Conservation (phyloP, 2,888 invertebrate genomes). For the Nephrotoma appendiculata region DNA sequence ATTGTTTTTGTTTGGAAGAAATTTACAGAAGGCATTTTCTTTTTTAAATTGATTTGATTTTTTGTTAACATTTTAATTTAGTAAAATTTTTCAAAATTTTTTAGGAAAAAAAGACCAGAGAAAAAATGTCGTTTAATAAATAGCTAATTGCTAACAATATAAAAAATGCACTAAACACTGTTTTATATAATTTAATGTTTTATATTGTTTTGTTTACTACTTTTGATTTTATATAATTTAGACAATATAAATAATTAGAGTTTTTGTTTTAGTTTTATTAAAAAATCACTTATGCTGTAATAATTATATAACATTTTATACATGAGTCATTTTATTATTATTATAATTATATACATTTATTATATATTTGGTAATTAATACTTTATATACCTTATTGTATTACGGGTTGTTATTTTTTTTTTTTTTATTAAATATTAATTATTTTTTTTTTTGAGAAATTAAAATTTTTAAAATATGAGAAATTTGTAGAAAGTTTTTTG, state of each 20-base stretch:
- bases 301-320: not conserved
- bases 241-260: not conserved
- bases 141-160: not conserved
- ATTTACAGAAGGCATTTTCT: not conserved
- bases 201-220: not conserved
- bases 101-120: not conserved
- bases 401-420: conserved; percentile 11
- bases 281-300: not conserved
- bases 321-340: not conserved
- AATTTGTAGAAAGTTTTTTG: conserved; percentile 24
- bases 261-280: not conserved
- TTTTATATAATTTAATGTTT: not conserved
- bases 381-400: conserved; percentile 8
- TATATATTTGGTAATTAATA: not conserved
- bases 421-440: conserved; percentile 9
- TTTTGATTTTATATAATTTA: not conserved
- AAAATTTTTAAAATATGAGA: conserved; percentile 13
- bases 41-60: not conserved
- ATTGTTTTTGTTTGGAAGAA: not conserved
- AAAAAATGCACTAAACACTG: not conserved
- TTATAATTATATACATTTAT: not conserved
- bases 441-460: conserved; percentile 16
- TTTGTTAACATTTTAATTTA: not conserved
- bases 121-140: not conserved
- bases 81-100: not conserved